These are phyloP conservation scores for Plagodis pulveraria DNA, from an alignment of 2,888 invertebrate species.

Conservation along the genomic window DNA sequence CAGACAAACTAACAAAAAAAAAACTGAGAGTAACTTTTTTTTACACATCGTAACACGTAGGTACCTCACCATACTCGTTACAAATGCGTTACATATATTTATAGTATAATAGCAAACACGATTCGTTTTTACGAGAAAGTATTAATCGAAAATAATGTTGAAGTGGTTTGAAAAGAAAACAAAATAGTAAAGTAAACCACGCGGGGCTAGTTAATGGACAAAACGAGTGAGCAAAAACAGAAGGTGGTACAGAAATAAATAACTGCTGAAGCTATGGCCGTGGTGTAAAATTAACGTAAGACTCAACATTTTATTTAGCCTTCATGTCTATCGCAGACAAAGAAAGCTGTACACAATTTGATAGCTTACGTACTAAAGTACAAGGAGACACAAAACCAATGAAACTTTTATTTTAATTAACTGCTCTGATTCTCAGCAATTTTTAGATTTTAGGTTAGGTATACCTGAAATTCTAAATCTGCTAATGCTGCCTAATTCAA, in stretches of 20 bases:
- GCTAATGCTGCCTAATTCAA: no score
- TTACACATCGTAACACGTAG: no score
- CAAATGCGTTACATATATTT: no score
- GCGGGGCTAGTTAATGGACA: constrained; percentile 83
- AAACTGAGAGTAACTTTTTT: no score
- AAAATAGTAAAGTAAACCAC: constrained; percentile 65
- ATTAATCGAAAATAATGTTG: constrained; percentile 45
- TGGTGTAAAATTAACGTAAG: constrained; percentile 43
- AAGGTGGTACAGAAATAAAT: constrained; percentile 70
- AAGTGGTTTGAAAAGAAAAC: constrained; percentile 52
- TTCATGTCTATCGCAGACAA: constrained; percentile 35
- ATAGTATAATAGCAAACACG: constrained; percentile 5
- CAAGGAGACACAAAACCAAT: no score
- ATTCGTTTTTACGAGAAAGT: constrained; percentile 20
- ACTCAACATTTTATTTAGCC: constrained; percentile 46
- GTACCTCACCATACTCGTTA: no score
- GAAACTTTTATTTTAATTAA: no score
- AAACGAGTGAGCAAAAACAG: constrained; percentile 81
- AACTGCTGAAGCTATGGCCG: constrained; percentile 38
- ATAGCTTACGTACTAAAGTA: no score
- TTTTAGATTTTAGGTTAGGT: no score
- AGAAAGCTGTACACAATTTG: not conserved
- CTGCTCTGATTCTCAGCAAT: no score
- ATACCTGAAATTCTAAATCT: no score
- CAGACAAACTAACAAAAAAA: no score